Conservation (phyloP, 2,888 invertebrate genomes). For the Aleiodes alternator region DNA sequence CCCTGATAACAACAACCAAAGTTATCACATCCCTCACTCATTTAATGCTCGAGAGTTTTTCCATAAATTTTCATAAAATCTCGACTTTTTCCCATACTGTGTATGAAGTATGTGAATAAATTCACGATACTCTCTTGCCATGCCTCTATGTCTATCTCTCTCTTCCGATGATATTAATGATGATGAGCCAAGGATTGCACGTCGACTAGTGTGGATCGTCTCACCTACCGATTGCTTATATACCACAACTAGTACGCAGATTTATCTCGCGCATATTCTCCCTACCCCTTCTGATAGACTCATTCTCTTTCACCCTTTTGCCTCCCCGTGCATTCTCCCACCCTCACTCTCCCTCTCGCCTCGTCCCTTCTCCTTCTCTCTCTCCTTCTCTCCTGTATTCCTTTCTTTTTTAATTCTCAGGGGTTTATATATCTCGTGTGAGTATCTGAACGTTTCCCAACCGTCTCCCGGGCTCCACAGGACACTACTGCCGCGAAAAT, state of each 20-base stretch:
- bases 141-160: neutral
- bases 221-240: slow-evolving; percentile 25
- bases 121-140: neutral
- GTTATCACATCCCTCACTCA: no score
- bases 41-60: no score
- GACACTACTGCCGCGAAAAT: slow-evolving; percentile 55
- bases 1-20: no score
- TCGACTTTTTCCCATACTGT: no score
- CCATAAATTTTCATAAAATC: no score
- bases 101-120: no score
- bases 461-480: slow-evolving; percentile 54
- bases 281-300: slow-evolving; percentile 14
- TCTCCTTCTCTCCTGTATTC: neutral
- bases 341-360: slow-evolving; percentile 67
- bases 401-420: slow-evolving; percentile 45
- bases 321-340: slow-evolving; percentile 29
- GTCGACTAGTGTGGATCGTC: slow-evolving; percentile 20
- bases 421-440: slow-evolving; percentile 8
- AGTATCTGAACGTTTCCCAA: slow-evolving; percentile 26
- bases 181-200: neutral
- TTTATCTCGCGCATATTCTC: slow-evolving; percentile 24
- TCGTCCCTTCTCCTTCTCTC: slow-evolving; percentile 53
- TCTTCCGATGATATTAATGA: neutral
- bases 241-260: slow-evolving; percentile 22
- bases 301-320: slow-evolving; percentile 49